A percentile compares a stretch with the other conserved stretches of the same genome.
Evolutionary conservation across 2,113 vertebrate species (phyloP).

Genomic region (Taxidea taxus): DNA sequence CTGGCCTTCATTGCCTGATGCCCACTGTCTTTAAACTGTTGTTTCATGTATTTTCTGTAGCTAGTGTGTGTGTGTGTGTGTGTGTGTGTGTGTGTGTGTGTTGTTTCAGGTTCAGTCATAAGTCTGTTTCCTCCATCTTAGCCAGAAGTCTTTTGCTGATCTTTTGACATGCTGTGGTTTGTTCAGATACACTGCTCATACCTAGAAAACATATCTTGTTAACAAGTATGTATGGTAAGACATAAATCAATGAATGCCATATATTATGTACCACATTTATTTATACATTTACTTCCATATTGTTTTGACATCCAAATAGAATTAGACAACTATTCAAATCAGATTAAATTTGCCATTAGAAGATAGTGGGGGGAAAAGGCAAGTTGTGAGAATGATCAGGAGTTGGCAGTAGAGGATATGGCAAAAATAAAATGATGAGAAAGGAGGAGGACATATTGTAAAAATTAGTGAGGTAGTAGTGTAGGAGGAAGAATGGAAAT

Average conservation of each 20-base stretch:
- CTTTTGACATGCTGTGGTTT: neutral
- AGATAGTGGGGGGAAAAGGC: neutral
- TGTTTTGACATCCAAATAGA: neutral
- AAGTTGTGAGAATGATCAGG: neutral
- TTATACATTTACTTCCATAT: neutral
- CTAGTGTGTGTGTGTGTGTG: neutral
- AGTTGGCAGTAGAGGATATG: neutral
- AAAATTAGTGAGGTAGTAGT: neutral
- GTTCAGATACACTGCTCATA: neutral
- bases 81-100: neutral
- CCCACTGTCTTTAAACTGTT: neutral
- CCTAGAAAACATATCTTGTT: neutral
- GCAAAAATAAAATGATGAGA: neutral
- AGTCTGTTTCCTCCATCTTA: neutral
- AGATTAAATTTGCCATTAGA: neutral
- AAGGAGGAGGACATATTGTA: neutral
- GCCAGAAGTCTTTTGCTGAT: neutral
- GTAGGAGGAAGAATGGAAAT: neutral
- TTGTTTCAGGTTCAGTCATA: neutral
- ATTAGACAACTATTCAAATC: neutral
- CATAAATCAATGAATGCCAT: neutral
- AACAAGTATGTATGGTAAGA: neutral
- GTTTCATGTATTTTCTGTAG: neutral
- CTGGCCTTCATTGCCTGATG: neutral
- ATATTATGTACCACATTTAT: neutral